Percentiles rank a stretch among this genome's conserved stretches.
Conservation (phyloP, 1,140 invertebrate species). For the Polypedilum pembai region DNA sequence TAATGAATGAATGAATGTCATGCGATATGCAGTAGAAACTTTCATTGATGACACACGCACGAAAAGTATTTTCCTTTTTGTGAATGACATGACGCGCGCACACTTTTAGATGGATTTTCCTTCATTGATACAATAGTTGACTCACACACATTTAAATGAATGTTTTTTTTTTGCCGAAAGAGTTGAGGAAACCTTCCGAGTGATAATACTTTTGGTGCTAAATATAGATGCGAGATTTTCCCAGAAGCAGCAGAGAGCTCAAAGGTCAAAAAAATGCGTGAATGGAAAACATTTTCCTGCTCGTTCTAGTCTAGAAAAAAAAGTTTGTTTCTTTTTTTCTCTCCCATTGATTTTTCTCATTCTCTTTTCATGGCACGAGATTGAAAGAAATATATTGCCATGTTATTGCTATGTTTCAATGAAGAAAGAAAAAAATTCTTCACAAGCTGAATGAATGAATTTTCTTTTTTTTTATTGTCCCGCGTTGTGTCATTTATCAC, state of each 20-base stretch:
- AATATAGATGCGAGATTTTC: not conserved
- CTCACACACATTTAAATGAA: too few relatives aligned
- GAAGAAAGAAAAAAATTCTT: not conserved
- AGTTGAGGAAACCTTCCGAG: not conserved
- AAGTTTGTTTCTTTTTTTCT: not conserved
- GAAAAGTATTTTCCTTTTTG: not conserved
- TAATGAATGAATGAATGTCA: not conserved
- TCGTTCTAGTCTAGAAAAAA: not conserved
- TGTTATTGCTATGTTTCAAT: not conserved
- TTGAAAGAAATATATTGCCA: not conserved
- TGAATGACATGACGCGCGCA: constrained; percentile 9
- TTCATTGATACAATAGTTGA: not conserved
- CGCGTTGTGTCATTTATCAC: constrained; percentile 16
- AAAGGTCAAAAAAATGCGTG: constrained; percentile 11
- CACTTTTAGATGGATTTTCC: constrained; percentile 16
- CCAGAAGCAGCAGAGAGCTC: not conserved
- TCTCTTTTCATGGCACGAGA: not conserved
- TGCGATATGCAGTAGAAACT: not conserved
- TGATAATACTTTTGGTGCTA: not conserved
- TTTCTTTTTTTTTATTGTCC: constrained; percentile 10
- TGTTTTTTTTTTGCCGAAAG: not conserved
- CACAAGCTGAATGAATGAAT: constrained; percentile 10
- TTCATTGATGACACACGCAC: not conserved
- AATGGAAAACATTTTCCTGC: not conserved
- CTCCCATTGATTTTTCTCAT: not conserved